Percentiles rank a stretch among this genome's conserved stretches.
phyloP scores from a whole-genome alignment of 2,113 vertebrate genomes.

The Equus przewalskii region DNA sequence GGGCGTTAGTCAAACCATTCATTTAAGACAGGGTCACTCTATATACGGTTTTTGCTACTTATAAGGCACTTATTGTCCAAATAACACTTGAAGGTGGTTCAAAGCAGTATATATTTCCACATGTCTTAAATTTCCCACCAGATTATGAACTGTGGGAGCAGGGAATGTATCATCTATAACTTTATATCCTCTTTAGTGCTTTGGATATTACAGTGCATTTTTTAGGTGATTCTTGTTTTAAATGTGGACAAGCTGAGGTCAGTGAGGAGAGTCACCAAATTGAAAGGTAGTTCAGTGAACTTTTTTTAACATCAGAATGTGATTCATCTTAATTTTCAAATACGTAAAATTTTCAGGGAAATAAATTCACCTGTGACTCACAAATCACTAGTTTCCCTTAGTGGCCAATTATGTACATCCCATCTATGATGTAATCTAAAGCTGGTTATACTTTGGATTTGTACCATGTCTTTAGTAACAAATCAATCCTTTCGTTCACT shows the following conservation, averaged over 20 bases:
- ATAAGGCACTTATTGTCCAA: neutral
- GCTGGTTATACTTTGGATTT: neutral
- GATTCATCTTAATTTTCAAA: conserved; percentile 45
- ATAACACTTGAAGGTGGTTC: neutral
- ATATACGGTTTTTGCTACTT: neutral
- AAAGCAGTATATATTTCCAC: neutral
- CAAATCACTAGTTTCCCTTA: neutral
- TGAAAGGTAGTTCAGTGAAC: neutral
- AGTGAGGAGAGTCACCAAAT: conserved; percentile 17
- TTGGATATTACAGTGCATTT: neutral
- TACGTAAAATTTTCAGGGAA: conserved; percentile 24
- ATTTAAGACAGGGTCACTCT: neutral
- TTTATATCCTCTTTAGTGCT: neutral
- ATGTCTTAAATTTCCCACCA: neutral
- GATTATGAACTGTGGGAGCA: neutral
- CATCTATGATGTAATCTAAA: conserved; percentile 30
- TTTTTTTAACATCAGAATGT: neutral
- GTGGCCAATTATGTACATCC: neutral
- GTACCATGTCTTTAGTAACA: neutral
- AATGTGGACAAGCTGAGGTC: neutral
- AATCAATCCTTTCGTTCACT: conserved; percentile 26
- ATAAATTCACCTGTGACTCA: neutral
- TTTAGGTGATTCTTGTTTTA: neutral
- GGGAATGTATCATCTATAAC: conserved; percentile 17
- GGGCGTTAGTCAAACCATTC: neutral